Evolutionary conservation across 2,113 vertebrate species (phyloP), one percentile per base, ranked within the genome.

Genomic region (Pavo muticus): DNA sequence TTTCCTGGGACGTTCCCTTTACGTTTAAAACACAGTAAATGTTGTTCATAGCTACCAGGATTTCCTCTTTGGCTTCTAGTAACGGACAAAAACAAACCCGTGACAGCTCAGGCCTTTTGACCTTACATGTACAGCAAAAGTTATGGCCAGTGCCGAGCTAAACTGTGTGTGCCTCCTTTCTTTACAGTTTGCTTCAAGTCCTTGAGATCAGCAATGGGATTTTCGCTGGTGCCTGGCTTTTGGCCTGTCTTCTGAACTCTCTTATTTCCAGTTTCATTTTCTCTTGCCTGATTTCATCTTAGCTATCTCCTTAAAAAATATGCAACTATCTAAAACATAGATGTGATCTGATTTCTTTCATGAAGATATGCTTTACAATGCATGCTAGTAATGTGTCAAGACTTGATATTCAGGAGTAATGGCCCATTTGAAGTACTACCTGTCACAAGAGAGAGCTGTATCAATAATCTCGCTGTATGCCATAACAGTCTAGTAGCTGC

Each of bases 61-160:
- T 95, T 96, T 96, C 96, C 95, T 95, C 30, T 95, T 95, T 93
- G 93, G 91, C 94, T 90, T 87, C 60, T 80, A 71, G 42, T 68
- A 56, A 30, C 35, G 6, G 2, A 84, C 50, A 81, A 37, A 82
- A 96, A 54, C 27, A 71, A 56, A 84, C 91, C 69, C 39, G 40
- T 15, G 23, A 48, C 50, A 70, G 35, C 57, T 32, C 23, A 68
- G 80, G 37, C 13, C 86, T 94, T 93, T 78, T 50, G 45, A 29
- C 82, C 23, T 45, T 86, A 44, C n/a, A 54, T 71, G 3, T 70
- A 29, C 35, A 40, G n/a, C 30, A 69, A 70, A 72, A 90, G 67
- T n/a, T 2, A 3, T 32, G 24, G n/a, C 85, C 80, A 80, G 29
- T 84, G 16, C 57, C 60, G 84, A 77, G 50, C 45, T 90, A 84